Conservation (phyloP, 1,140 invertebrate genomes). For the Danaus plexippus region DNA sequence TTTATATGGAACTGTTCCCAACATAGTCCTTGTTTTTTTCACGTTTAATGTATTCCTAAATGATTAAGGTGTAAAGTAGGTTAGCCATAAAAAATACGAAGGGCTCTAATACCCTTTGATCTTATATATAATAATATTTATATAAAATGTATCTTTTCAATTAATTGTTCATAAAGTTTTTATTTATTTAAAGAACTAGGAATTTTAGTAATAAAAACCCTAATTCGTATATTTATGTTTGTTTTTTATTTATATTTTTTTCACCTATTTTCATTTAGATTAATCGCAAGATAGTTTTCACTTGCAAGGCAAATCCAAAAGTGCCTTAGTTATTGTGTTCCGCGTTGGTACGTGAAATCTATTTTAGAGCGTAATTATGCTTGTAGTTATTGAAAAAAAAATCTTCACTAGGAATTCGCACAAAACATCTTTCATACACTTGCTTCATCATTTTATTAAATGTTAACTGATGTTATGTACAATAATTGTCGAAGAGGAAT, state of each 20-base stretch:
- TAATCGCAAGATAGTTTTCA: constrained; percentile 5
- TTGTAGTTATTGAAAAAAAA: no score
- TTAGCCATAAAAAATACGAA: constrained; percentile 26
- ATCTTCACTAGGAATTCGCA: no score
- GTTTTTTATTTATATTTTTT: constrained; percentile 30
- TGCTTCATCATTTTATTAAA: no score
- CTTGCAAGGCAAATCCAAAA: constrained; percentile 9
- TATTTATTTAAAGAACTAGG: constrained; percentile 58
- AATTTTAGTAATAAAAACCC: constrained; percentile 57
- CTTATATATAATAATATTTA: no score
- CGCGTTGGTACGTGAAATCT: not conserved
- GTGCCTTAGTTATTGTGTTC: constrained; percentile 24
- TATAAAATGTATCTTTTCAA: constrained; percentile 4
- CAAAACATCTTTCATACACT: no score
- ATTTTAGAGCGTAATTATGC: no score
- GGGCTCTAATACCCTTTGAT: no score
- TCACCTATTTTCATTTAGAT: constrained; percentile 22
- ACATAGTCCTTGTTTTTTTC: constrained; percentile 37
- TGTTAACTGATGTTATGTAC: no score
- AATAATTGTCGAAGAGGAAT: no score
- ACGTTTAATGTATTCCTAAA: constrained; percentile 56
- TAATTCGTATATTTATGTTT: constrained; percentile 43
- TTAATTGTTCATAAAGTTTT: constrained; percentile 52
- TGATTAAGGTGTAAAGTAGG: constrained; percentile 50
- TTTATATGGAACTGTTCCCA: constrained; percentile 25